These are phyloP conservation scores for Catocala nupta DNA, from an alignment of 2,888 invertebrate genomes.

Conservation along the genomic window DNA sequence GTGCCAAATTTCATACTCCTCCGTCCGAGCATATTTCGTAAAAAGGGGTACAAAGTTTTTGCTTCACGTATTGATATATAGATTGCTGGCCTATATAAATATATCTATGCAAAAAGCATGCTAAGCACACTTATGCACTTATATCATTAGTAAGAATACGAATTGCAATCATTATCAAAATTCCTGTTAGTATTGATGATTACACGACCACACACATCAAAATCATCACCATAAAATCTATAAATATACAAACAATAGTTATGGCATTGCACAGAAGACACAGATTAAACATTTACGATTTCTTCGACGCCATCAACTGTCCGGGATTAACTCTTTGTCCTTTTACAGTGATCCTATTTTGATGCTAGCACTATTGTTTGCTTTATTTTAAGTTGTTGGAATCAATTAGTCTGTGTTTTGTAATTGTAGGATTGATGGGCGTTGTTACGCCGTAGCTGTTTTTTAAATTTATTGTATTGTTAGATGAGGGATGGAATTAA, in stretches of 20 bases:
- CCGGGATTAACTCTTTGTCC: conserved; percentile 33
- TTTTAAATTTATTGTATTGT: neutral
- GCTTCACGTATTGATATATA: too few relatives aligned
- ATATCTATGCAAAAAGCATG: too few relatives aligned
- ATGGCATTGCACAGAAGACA: conserved; percentile 21
- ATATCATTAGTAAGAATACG: too few relatives aligned
- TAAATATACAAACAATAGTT: conserved; percentile 16
- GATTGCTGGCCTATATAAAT: too few relatives aligned
- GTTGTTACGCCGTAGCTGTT: neutral
- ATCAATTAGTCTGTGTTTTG: conserved; percentile 12
- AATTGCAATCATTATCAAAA: too few relatives aligned
- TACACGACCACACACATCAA: conserved; percentile 7
- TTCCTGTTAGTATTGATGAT: too few relatives aligned
- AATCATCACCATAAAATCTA: conserved; percentile 16
- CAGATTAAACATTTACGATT: conserved; percentile 43
- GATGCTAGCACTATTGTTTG: conserved; percentile 24
- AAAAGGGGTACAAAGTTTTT: too few relatives aligned
- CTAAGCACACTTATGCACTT: too few relatives aligned
- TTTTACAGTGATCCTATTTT: conserved; percentile 40
- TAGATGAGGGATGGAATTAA: neutral
- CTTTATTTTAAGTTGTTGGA: conserved; percentile 19
- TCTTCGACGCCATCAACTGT: conserved; percentile 31
- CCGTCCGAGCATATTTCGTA: too few relatives aligned
- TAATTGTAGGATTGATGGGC: conserved; percentile 14
- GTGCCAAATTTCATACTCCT: too few relatives aligned